phyloP scores from a whole-genome alignment of 2,797 vertebrate species.

The Neosalanx taihuensis region DNA sequence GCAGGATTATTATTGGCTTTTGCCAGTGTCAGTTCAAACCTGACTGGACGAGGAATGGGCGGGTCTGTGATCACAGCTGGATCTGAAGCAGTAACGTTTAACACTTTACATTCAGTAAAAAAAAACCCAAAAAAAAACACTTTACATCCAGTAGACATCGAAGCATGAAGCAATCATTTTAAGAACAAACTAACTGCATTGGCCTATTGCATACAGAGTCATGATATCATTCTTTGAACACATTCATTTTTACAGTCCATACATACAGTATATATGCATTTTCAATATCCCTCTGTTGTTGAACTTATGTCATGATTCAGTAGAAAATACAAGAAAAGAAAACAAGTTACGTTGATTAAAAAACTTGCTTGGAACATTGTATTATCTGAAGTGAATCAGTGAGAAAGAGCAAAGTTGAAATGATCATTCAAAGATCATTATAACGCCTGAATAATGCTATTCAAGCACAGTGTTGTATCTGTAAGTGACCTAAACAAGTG shows the following conservation, averaged over 20 bases:
- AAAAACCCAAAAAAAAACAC: neutral
- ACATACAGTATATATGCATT: neutral
- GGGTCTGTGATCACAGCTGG: slow-evolving; percentile 57
- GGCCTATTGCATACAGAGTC: neutral
- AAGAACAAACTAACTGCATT: neutral
- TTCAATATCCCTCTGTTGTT: neutral
- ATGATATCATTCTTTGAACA: neutral
- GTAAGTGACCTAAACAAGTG: too few relatives aligned
- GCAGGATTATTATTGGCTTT: slow-evolving; percentile 60
- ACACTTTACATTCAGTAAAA: neutral
- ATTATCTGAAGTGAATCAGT: slow-evolving; percentile 6
- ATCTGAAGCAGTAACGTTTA: slow-evolving; percentile 8
- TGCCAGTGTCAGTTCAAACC: slow-evolving; percentile 42
- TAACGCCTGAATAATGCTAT: neutral
- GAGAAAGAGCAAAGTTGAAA: slow-evolving; percentile 7
- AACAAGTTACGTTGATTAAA: too few relatives aligned
- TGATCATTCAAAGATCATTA: neutral
- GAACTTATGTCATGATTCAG: neutral
- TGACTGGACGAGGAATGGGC: slow-evolving; percentile 57
- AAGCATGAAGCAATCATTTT: neutral
- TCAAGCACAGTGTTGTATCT: neutral
- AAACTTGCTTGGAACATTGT: neutral
- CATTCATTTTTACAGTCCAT: neutral
- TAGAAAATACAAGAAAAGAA: too few relatives aligned
- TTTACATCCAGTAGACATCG: neutral